Percentiles rank a stretch among this genome's conserved stretches.
phyloP scores from a whole-genome alignment of 2,797 vertebrate species.

The Hydrophis major region DNA sequence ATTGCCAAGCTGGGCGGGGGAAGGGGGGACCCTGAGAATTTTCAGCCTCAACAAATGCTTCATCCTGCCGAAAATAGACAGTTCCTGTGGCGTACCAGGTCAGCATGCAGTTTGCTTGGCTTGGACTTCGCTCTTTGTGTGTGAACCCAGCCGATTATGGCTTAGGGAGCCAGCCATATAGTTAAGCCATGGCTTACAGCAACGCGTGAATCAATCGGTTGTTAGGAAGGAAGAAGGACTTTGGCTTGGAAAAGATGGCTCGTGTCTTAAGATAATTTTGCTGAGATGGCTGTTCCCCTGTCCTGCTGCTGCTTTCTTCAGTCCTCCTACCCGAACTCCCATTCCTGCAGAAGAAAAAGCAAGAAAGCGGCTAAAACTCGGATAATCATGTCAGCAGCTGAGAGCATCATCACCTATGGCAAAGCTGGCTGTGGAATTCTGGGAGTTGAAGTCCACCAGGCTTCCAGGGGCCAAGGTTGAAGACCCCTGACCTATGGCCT shows the following conservation, averaged over 20 bases:
- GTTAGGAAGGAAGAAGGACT: background rate
- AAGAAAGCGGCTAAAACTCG: background rate
- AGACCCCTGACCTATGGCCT: background rate
- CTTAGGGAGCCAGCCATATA: background rate
- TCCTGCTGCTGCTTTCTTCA: background rate
- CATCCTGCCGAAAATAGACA: background rate
- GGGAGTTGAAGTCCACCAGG: too few relatives aligned
- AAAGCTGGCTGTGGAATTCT: too few relatives aligned
- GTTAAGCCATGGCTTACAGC: background rate
- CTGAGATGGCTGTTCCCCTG: background rate
- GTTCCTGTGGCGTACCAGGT: background rate
- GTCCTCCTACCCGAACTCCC: background rate
- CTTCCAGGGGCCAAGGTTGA: too few relatives aligned
- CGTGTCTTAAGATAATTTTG: background rate
- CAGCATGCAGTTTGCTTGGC: background rate
- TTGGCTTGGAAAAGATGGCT: background rate
- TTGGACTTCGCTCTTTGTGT: background rate
- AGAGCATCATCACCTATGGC: background rate
- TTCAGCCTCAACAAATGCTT: background rate
- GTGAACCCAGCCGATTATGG: background rate
- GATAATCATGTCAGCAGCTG: background rate
- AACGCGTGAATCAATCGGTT: background rate
- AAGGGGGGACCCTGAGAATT: background rate
- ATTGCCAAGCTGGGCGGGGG: background rate
- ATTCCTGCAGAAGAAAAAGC: background rate